Conservation (phyloP, 2,797 vertebrate species). For the Phataginus tetradactyla region DNA sequence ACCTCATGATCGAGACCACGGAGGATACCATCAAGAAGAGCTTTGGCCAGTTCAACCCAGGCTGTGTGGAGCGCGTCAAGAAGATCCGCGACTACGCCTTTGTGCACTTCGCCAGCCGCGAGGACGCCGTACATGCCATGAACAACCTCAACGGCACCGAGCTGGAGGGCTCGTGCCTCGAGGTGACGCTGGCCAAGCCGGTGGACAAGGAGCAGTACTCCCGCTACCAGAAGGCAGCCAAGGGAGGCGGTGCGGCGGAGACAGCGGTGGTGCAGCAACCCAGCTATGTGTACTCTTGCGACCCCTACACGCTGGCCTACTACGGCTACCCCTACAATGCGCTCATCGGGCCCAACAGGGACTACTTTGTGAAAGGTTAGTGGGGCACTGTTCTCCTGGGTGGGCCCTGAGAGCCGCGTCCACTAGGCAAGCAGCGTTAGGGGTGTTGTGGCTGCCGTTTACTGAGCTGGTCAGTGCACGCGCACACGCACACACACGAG, state of each 20-base stretch:
- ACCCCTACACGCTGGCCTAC: slow-evolving; percentile 97
- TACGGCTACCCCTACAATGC: slow-evolving; percentile 98
- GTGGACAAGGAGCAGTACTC: slow-evolving; percentile 99
- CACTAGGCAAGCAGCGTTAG: rapidly evolving
- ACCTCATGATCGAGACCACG: slow-evolving; percentile 99
- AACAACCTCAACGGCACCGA: slow-evolving; percentile 96
- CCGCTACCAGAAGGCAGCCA: slow-evolving; percentile 98
- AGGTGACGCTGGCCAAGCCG: slow-evolving; percentile 98
- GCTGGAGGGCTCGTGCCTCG: slow-evolving; percentile 97
- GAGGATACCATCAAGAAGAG: slow-evolving; percentile 95
- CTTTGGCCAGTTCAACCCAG: slow-evolving; percentile 97
- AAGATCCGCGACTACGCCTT: slow-evolving; percentile 99
- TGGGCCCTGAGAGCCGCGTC: rapidly evolving
- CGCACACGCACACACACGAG: no score
- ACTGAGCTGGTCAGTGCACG: not conserved
- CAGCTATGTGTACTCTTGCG: slow-evolving; percentile 97
- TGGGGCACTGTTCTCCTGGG: slow-evolving; percentile 53
- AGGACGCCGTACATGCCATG: slow-evolving; percentile 98
- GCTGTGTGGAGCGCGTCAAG: slow-evolving; percentile 98
- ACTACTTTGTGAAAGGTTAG: slow-evolving; percentile 99
- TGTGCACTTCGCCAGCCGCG: slow-evolving; percentile 96
- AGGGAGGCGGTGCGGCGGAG: slow-evolving; percentile 82
- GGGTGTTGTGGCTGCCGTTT: not conserved
- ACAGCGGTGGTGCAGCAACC: slow-evolving; percentile 89
- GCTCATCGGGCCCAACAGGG: slow-evolving; percentile 98